Base-by-base conservation (phyloP, 2,888 invertebrate species). In the Ischnus inquisitorius region DNA sequence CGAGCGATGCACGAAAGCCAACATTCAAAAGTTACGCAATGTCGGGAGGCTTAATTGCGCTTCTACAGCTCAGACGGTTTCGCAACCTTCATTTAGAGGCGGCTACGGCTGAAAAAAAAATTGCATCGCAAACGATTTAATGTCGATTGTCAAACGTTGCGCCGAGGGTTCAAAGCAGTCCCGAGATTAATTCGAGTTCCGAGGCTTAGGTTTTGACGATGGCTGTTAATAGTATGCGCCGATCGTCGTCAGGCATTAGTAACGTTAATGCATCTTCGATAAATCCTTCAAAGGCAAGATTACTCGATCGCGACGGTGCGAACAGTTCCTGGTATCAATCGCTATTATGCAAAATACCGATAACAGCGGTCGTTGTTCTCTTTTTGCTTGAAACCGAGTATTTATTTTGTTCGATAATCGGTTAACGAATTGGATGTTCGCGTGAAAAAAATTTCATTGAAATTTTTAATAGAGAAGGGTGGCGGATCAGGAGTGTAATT, bases 401-500 rank as follows among this genome's bases (percentile, higher is more conserved):
- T 34, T 6, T 34, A 34, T 34, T 34, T 34, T 34, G 1, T 34
- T 34, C 34, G 34, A 34, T 34, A 2, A 34, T 34, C 8, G 34
- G 5, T 6, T 34, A 34, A 34, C 8, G 4, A 34, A 34, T 34
- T 34, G 8, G 8, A 34, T 34, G 5, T 0, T 34, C 8, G 34
- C 34, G 34, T 34, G 1, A 34, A 34, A 34, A 34, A 34, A 34
- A 8, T 10, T 19, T 51, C 3, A 19, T 10, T 6, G n/a, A n/a
- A n/a, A n/a, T n/a, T 22, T 16, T 54, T 19, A 3, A 10, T 10
- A 12, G 43, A 46, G 25, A 25, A 69, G 72, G 43, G 72, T 19
- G 77, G 86, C 83, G 86, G 89, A 92, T 92, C 92, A 92, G 92
- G 14, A 87, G 90, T 91, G 90, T 90, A 90, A 88, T 62, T 89